These are phyloP conservation scores for Marasmarcha lunaedactyla DNA, from an alignment of 2,888 invertebrate genomes.

Conservation along the genomic window DNA sequence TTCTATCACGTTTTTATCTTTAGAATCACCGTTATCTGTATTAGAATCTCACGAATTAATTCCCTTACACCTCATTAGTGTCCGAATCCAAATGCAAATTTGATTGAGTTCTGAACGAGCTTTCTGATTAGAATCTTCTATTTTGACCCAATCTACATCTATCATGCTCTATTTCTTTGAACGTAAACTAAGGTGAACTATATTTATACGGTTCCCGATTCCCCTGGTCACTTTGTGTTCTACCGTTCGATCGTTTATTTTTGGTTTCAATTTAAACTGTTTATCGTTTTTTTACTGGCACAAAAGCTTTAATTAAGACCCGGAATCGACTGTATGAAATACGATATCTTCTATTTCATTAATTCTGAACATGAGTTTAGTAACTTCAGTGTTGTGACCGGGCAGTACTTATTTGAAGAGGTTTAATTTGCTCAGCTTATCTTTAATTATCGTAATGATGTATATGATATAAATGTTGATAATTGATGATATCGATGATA, in stretches of 20 bases:
- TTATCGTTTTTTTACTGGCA: conserved; percentile 35
- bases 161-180: conserved; percentile 33
- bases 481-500: not conserved
- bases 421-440: not conserved
- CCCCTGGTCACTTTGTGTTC: conserved; percentile 39
- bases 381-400: too few species aligned
- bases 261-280: conserved; percentile 31
- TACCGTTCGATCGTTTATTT: conserved; percentile 37
- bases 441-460: too few species aligned
- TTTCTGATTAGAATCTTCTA: conserved; percentile 37
- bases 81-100: conserved; percentile 55
- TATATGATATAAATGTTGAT: too few species aligned
- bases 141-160: conserved; percentile 45
- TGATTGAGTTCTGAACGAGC: conserved; percentile 42
- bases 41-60: conserved; percentile 53
- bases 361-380: not conserved
- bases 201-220: conserved; percentile 42
- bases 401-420: not conserved
- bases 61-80: conserved; percentile 63
- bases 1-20: conserved; percentile 37
- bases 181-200: conserved; percentile 19
- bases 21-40: conserved; percentile 42
- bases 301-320: conserved; percentile 54
- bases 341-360: conserved; percentile 20
- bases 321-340: conserved; percentile 38